A percentile compares a stretch with the other conserved stretches of the same genome.
Conservation (phyloP, 2,113 vertebrate genomes). For the Diadophis punctatus region DNA sequence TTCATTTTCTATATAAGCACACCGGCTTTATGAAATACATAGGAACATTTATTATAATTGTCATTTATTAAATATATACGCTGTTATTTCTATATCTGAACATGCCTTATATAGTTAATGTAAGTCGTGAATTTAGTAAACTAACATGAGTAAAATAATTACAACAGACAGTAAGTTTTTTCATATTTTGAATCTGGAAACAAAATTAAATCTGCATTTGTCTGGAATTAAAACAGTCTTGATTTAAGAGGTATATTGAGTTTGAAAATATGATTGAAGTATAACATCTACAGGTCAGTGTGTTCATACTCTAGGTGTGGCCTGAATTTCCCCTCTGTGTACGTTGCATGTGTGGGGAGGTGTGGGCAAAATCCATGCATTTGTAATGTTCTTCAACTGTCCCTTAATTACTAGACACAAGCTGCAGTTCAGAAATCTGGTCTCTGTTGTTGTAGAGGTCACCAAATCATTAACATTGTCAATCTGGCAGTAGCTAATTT, state of each 20-base stretch:
- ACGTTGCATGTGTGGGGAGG: conserved; percentile 7
- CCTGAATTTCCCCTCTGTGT: conserved; percentile 55
- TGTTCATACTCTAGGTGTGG: conserved; percentile 47
- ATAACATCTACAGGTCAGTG: conserved; percentile 45
- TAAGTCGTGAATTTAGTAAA: conserved; percentile 26
- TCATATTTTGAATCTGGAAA: conserved; percentile 78
- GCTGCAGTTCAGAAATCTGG: conserved; percentile 80
- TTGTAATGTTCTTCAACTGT: conserved; percentile 73
- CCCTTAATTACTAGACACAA: conserved; percentile 81
- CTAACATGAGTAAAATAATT: conserved; percentile 66
- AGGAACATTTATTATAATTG: conserved; percentile 35
- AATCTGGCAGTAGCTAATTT: conserved; percentile 82
- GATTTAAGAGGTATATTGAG: conserved; percentile 54
- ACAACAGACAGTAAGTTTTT: conserved; percentile 73
- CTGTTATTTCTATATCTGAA: neutral
- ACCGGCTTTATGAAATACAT: neutral
- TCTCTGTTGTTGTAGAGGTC: conserved; percentile 80
- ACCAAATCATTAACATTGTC: conserved; percentile 82
- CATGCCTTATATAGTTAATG: neutral
- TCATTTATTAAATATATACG: conserved; percentile 19
- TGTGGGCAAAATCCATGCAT: conserved; percentile 59
- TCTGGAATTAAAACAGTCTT: conserved; percentile 67
- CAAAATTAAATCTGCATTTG: conserved; percentile 80
- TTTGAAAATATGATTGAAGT: conserved; percentile 51
- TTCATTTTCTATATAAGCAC: neutral